Conservation (phyloP, 2,888 invertebrate genomes). For the Hofmannophila pseudospretella region DNA sequence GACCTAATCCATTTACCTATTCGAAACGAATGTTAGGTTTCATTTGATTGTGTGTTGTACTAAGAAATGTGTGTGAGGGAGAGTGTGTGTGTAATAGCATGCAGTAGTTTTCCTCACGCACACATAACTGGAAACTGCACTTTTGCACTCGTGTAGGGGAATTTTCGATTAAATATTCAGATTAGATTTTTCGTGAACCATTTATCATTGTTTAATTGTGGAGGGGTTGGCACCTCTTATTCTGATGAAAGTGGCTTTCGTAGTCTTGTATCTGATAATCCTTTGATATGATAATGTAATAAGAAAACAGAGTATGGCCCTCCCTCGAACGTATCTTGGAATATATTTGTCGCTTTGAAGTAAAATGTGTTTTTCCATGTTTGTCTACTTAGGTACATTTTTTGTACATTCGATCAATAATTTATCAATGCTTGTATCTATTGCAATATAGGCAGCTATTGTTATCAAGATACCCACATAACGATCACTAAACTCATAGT, state of each 20-base stretch:
- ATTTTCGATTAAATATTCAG: conserved; percentile 76
- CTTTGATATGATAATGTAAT: conserved; percentile 73
- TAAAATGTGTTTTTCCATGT: too few species aligned
- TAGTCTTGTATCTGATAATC: conserved; percentile 47
- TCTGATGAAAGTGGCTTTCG: conserved; percentile 45
- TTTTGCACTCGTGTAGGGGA: conserved; percentile 49
- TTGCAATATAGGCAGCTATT: too few species aligned
- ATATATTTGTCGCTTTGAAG: not conserved
- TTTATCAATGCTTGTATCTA: too few species aligned
- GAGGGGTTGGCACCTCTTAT: conserved; percentile 52
- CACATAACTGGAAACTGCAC: conserved; percentile 10
- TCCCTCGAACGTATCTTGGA: not conserved
- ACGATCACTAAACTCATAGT: too few species aligned
- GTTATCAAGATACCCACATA: too few species aligned
- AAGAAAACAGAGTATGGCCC: conserved; percentile 21
- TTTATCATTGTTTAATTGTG: conserved; percentile 74
- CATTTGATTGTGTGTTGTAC: too few species aligned
- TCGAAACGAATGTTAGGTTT: too few species aligned
- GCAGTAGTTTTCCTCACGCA: conserved; percentile 13
- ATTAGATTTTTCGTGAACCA: conserved; percentile 75
- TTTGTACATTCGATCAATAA: too few species aligned
- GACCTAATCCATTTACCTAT: too few species aligned
- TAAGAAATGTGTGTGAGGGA: too few species aligned
- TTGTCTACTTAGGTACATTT: too few species aligned
- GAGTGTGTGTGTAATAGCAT: conserved; percentile 6